Percentiles rank a stretch among this genome's conserved stretches.
phyloP scores from a whole-genome alignment of 2,888 invertebrate species.

The Drosophila antonietae region DNA sequence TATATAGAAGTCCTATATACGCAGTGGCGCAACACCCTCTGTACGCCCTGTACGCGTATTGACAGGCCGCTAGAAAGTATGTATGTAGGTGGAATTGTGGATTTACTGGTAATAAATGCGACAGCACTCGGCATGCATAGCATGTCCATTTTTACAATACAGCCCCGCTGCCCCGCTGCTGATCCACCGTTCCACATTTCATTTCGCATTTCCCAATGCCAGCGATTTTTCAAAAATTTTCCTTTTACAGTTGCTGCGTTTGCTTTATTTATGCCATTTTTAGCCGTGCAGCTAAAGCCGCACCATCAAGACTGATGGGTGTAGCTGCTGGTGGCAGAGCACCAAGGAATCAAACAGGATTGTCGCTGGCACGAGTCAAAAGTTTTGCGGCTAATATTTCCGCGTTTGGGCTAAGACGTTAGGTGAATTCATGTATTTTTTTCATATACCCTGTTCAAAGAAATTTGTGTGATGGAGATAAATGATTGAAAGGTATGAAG shows the following conservation, averaged over 20 bases:
- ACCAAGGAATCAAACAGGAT: conserved; percentile 29
- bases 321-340: conserved; percentile 4
- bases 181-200: neutral
- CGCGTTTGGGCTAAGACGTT: conserved; percentile 57
- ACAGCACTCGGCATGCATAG: conserved; percentile 74
- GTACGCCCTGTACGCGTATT: conserved; percentile 34
- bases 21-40: conserved; percentile 13
- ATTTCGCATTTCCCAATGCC: conserved; percentile 27
- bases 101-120: conserved; percentile 70
- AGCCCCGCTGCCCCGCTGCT: neutral
- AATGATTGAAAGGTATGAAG: neutral
- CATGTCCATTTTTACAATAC: conserved; percentile 69
- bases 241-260: conserved; percentile 47
- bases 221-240: conserved; percentile 68
- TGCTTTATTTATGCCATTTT: conserved; percentile 72
- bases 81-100: conserved; percentile 6
- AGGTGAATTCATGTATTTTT: conserved; percentile 33
- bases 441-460: conserved; percentile 7
- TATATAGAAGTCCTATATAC: conserved; percentile 11
- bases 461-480: neutral
- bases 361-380: conserved; percentile 38
- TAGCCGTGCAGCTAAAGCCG: conserved; percentile 48
- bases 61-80: conserved; percentile 31
- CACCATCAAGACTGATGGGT: conserved; percentile 7
- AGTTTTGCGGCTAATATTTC: conserved; percentile 60